These are phyloP conservation scores for pig (Sus scrofa) DNA, from an alignment of 2,113 vertebrate species.

Conservation along the genomic window T2T-Sscrofa CM000813.6:34630001-34630500, in stretches of 20 bases:
- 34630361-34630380: not conserved
- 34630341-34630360: not conserved
- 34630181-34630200: not conserved
- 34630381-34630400: not conserved
- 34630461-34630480: not conserved
- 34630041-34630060: conserved; percentile 82
- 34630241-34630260: not conserved
- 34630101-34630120: conserved; percentile 76
- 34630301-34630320: not conserved
- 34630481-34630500: not conserved
- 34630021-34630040: conserved; percentile 82
- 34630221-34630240: not conserved
- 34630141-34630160: conserved; percentile 66
- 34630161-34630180: conserved; percentile 31
- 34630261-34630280: not conserved
- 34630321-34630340: not conserved
- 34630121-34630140: conserved; percentile 66
- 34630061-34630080: conserved; percentile 76
- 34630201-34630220: conserved; percentile 42
- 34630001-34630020: conserved; percentile 77
- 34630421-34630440: not conserved
- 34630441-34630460: not conserved
- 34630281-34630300: not conserved
- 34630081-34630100: conserved; percentile 83
- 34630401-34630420: not conserved